Percentiles rank a stretch among this genome's conserved stretches.
phyloP scores from a whole-genome alignment of 2,888 invertebrate species.

The Craniophora ligustri region DNA sequence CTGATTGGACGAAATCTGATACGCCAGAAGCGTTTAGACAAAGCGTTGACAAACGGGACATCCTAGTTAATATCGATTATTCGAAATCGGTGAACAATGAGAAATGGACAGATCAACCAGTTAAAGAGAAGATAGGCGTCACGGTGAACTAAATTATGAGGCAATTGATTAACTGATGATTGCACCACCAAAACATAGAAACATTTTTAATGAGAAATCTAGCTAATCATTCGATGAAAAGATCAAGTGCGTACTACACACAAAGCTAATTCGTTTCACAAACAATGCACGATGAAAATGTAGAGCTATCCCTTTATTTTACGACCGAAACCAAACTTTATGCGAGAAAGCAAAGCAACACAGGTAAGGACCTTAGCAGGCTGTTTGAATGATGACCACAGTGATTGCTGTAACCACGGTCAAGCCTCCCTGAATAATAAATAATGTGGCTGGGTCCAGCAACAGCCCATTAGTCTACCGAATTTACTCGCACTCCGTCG shows the following conservation, averaged over 20 bases:
- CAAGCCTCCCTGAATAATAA: slow-evolving; percentile 52
- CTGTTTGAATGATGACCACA: slow-evolving; percentile 48
- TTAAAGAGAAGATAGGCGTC: no score
- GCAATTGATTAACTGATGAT: no score
- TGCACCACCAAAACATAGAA: no score
- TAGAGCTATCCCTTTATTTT: neutral
- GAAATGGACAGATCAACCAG: no score
- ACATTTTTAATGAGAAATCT: no score
- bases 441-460: slow-evolving; percentile 36
- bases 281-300: neutral
- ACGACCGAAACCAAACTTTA: slow-evolving; percentile 2
- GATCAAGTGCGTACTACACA: slow-evolving; percentile 1
- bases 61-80: slow-evolving; percentile 7
- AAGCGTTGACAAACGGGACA: slow-evolving; percentile 11
- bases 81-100: no score
- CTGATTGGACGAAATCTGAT: slow-evolving; percentile 38
- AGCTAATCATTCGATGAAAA: no score
- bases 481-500: slow-evolving; percentile 38
- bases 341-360: slow-evolving; percentile 11
- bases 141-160: no score
- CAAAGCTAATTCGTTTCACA: neutral
- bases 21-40: slow-evolving; percentile 22
- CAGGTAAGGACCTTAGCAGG: slow-evolving; percentile 18
- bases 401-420: slow-evolving; percentile 47
- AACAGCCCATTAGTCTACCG: slow-evolving; percentile 42